A percentile compares a stretch with the other conserved stretches of the same genome.
Evolutionary conservation across 2,797 vertebrate genomes (phyloP).

Genomic region (Danio tinwini): DNA sequence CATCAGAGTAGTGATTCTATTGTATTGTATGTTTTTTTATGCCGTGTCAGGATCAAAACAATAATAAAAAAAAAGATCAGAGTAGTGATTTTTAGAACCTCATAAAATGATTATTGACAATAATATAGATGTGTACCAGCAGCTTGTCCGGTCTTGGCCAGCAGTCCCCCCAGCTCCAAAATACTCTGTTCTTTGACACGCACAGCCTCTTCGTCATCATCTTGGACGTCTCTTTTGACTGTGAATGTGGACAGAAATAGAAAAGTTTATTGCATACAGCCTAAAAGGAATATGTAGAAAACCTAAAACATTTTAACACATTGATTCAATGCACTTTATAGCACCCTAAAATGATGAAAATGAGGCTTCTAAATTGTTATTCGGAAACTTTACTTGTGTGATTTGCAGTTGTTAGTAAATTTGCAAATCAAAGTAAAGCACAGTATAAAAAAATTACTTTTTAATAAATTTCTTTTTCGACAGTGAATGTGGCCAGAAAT

Average conservation of each 20-base stretch:
- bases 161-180: conserved; percentile 91
- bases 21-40: no score
- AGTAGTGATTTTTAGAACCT: not conserved
- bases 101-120: not conserved
- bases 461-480: conserved; percentile 84
- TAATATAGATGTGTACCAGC: conserved; percentile 80
- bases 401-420: no score
- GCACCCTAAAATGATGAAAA: no score
- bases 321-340: no score
- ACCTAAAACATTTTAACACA: not conserved
- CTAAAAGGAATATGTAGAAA: not conserved
- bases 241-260: conserved; percentile 54
- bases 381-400: no score
- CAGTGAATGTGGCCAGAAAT: conserved; percentile 70
- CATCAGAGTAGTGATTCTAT: not conserved
- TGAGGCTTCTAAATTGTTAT: no score
- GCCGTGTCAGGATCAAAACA: no score
- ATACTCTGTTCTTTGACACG: conserved; percentile 99
- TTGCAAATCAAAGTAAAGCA: no score
- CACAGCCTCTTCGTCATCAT: conserved; percentile 93
- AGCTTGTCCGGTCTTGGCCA: conserved; percentile 96
- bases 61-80: no score
- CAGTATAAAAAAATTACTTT: no score
- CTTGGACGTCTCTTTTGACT: conserved; percentile 97
- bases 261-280: not conserved